Conservation (phyloP, 2,113 vertebrate species). For the Todiramphus chloris region DNA sequence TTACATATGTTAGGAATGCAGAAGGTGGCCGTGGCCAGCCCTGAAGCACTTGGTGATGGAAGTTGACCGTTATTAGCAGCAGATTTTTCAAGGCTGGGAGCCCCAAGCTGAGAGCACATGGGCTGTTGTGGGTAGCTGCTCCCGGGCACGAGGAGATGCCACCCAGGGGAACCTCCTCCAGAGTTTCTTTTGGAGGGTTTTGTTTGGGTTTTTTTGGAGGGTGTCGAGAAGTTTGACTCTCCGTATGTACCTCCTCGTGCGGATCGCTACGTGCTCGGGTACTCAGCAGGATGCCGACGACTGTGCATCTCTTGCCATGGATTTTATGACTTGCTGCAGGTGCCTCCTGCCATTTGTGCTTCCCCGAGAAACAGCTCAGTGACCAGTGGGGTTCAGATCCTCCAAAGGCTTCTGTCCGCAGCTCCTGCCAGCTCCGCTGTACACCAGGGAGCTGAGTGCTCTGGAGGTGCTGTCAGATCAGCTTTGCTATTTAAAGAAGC, state of each 20-base stretch:
- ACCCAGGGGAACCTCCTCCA: not conserved
- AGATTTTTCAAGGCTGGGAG: not conserved
- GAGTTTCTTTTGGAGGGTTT: not conserved
- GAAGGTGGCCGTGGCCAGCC: conserved; percentile 55
- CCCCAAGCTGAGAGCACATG: not conserved
- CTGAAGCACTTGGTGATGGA: conserved; percentile 17
- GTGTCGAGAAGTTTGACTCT: not conserved
- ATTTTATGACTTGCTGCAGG: not conserved
- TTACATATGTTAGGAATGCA: not conserved
- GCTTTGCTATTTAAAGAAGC: not conserved
- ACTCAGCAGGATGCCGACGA: not conserved
- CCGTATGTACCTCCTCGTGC: fast-evolving
- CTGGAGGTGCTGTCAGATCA: not conserved
- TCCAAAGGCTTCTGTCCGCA: not conserved
- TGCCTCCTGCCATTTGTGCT: not conserved
- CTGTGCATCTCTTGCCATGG: fast-evolving
- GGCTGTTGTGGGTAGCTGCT: not conserved
- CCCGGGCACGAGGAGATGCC: not conserved
- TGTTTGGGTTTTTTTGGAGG: not conserved
- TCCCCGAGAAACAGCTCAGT: not conserved
- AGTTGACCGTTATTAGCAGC: not conserved
- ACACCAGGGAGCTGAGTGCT: not conserved
- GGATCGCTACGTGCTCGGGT: fast-evolving
- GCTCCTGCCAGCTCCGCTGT: not conserved
- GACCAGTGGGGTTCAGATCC: not conserved